These are phyloP conservation scores for Centroberyx gerrardi DNA, from an alignment of 2,797 vertebrate genomes.

Conservation along the genomic window DNA sequence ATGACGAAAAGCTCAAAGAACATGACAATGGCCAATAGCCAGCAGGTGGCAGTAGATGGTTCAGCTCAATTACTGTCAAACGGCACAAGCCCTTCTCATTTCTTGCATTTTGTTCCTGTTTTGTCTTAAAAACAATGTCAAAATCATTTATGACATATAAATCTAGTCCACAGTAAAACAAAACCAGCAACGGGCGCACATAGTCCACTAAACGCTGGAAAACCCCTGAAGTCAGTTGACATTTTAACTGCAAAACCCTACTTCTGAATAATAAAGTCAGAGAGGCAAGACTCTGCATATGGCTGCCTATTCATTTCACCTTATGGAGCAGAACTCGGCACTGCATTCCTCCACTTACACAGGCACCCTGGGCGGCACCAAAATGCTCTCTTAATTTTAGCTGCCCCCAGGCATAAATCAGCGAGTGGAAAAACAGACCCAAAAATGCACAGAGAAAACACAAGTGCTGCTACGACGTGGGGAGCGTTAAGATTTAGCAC, in stretches of 20 bases:
- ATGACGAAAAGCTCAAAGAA: neutral
- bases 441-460: constrained; percentile 86
- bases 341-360: constrained; percentile 82
- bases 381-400: constrained; percentile 87
- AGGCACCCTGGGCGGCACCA: constrained; percentile 85
- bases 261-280: constrained; percentile 65
- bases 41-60: constrained; percentile 78
- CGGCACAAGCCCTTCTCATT: constrained; percentile 35
- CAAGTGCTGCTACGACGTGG: constrained; percentile 64
- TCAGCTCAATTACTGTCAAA: constrained; percentile 41
- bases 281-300: constrained; percentile 71
- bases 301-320: constrained; percentile 83
- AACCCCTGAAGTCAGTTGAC: constrained; percentile 39
- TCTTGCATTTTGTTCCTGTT: constrained; percentile 46
- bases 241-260: constrained; percentile 57
- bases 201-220: constrained; percentile 7
- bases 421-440: constrained; percentile 86
- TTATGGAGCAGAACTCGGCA: constrained; percentile 82
- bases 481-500: constrained; percentile 68
- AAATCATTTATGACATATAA: constrained; percentile 47
- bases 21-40: constrained; percentile 34
- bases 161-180: constrained; percentile 34
- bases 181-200: constrained; percentile 16
- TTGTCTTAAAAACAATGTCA: constrained; percentile 43
- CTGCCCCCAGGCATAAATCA: constrained; percentile 86